phyloP scores from a whole-genome alignment of 1,140 invertebrate genomes.

The Varroa destructor region DNA sequence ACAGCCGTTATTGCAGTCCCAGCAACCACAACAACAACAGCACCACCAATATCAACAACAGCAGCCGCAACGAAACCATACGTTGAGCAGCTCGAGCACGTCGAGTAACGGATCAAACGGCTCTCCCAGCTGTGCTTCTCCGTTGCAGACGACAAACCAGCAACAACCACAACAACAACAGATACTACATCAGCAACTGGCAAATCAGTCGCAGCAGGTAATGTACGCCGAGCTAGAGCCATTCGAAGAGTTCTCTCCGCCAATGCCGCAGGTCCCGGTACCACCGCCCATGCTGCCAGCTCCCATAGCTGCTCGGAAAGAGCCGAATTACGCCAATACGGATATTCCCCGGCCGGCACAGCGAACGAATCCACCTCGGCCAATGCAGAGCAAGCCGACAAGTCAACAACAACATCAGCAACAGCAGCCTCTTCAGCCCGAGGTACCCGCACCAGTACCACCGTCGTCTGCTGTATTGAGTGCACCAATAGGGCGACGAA shows the following conservation, averaged over 20 bases:
- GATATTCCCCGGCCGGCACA: conserved; percentile 38
- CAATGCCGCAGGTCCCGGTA: conserved; percentile 21
- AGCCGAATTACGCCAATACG: conserved; percentile 50
- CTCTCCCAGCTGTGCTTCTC: conserved; percentile 6
- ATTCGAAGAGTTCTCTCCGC: not conserved
- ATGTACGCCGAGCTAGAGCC: conserved; percentile 24
- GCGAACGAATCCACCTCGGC: conserved; percentile 31
- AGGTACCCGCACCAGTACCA: not conserved
- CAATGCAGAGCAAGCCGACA: too few species aligned
- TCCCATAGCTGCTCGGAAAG: conserved; percentile 38
- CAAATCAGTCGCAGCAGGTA: conserved; percentile 29
- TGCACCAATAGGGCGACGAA: not conserved
- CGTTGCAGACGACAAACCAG: not conserved
- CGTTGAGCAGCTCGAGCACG: conserved; percentile 1
- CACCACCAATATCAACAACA: not conserved
- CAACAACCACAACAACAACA: not conserved
- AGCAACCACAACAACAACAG: not conserved
- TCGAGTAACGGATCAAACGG: not conserved
- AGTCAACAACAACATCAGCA: too few species aligned
- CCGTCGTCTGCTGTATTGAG: not conserved
- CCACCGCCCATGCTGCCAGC: conserved; percentile 32
- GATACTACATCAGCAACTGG: conserved; percentile 2
- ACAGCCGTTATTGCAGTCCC: not conserved
- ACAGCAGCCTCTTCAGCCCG: not conserved
- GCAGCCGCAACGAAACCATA: not conserved